These are phyloP conservation scores for Hermetia illucens DNA, from an alignment of 1,140 invertebrate species.

Conservation along the genomic window DNA sequence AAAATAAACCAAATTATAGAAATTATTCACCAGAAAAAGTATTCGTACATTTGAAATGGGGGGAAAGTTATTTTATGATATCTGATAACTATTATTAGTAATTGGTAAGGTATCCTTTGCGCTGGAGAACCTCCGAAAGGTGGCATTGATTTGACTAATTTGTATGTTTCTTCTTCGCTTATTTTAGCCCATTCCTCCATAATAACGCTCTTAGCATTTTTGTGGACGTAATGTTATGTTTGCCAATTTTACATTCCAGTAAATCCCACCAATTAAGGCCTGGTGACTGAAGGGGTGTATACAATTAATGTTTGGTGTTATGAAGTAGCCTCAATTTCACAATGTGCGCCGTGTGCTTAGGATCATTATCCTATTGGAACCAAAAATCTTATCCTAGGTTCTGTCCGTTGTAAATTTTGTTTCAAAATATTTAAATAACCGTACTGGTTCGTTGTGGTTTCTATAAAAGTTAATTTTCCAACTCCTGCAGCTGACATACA, in stretches of 20 bases:
- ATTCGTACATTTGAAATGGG: too few species aligned
- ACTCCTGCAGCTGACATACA: slow-evolving; percentile 16
- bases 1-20: too few species aligned
- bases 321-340: slow-evolving; percentile 13
- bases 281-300: slow-evolving; percentile 20
- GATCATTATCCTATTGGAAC: slow-evolving; percentile 8
- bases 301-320: slow-evolving; percentile 9
- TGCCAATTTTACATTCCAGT: slow-evolving; percentile 10
- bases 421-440: slow-evolving; percentile 12
- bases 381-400: neutral
- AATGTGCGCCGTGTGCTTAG: slow-evolving; percentile 17
- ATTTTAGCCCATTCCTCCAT: slow-evolving; percentile 13
- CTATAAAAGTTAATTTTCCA: slow-evolving; percentile 15
- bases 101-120: too few species aligned
- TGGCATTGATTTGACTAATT: too few species aligned
- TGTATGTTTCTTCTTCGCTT: too few species aligned
- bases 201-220: slow-evolving; percentile 7
- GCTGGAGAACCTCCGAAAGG: too few species aligned
- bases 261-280: slow-evolving; percentile 20
- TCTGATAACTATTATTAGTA: too few species aligned
- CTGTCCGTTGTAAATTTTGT: slow-evolving; percentile 11
- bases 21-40: too few species aligned
- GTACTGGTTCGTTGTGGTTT: slow-evolving; percentile 8
- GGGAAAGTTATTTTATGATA: too few species aligned
- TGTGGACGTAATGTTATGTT: slow-evolving; percentile 1